These are phyloP conservation scores for Atta texana DNA, from an alignment of 1,140 invertebrate genomes.

Conservation along the genomic window DNA sequence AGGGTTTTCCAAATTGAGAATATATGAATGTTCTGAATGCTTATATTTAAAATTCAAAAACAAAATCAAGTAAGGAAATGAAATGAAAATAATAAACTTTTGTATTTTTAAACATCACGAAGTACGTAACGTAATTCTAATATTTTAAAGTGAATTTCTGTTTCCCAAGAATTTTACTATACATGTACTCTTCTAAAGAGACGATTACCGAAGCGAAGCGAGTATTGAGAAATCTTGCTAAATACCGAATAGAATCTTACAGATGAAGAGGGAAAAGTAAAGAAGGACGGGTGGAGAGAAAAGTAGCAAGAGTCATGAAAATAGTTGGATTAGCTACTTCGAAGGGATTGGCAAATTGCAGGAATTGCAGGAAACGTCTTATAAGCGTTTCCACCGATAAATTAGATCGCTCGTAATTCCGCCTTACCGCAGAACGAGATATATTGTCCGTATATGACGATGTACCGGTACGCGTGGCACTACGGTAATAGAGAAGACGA, in stretches of 20 bases:
- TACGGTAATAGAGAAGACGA: conserved; percentile 5
- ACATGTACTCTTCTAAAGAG: neutral
- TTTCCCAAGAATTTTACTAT: neutral
- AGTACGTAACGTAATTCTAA: neutral
- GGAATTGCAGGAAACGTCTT: conserved; percentile 70
- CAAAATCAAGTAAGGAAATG: neutral
- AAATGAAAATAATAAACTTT: neutral
- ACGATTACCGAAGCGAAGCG: neutral
- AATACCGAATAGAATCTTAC: conserved; percentile 13
- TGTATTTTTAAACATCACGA: neutral
- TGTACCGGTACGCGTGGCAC: no score
- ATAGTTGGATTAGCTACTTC: conserved; percentile 63
- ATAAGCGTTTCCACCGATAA: conserved; percentile 73
- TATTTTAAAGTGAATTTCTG: conserved; percentile 2
- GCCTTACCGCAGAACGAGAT: neutral
- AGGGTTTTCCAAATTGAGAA: neutral
- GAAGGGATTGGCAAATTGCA: conserved; percentile 68
- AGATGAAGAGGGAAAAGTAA: neutral
- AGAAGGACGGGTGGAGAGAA: neutral
- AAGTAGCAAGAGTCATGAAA: conserved; percentile 25
- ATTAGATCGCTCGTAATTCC: conserved; percentile 67
- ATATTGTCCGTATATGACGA: conserved; percentile 29
- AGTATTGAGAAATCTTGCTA: conserved; percentile 6
- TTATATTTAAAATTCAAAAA: neutral
- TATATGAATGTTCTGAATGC: neutral